phyloP scores from a whole-genome alignment of 2,888 invertebrate species.

The Ametastegia equiseti region DNA sequence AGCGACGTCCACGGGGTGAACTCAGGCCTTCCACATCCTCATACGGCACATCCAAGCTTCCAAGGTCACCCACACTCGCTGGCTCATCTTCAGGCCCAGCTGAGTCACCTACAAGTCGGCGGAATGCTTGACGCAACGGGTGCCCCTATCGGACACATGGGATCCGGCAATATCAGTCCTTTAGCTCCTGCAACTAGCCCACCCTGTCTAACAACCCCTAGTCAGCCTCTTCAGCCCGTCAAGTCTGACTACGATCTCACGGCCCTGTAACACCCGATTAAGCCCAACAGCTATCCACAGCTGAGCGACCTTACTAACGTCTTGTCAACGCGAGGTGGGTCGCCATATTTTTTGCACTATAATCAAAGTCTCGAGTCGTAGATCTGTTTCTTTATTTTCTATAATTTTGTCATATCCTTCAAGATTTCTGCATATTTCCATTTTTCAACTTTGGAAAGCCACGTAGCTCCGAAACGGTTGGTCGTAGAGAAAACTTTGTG shows the following conservation, averaged over 20 bases:
- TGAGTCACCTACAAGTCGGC: slow-evolving; percentile 72
- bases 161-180: slow-evolving; percentile 72
- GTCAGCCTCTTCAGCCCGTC: slow-evolving; percentile 79
- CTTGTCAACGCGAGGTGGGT: slow-evolving; percentile 44
- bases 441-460: too few species aligned
- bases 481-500: too few species aligned
- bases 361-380: slow-evolving; percentile 51
- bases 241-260: slow-evolving; percentile 94
- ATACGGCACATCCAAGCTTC: slow-evolving; percentile 66
- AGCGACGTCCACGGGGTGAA: slow-evolving; percentile 66
- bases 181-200: slow-evolving; percentile 72
- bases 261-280: slow-evolving; percentile 80
- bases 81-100: slow-evolving; percentile 75
- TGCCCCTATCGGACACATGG: slow-evolving; percentile 69
- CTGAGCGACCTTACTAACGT: slow-evolving; percentile 43
- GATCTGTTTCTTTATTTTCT: background rate
- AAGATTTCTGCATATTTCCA: background rate
- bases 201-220: slow-evolving; percentile 65
- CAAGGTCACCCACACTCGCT: slow-evolving; percentile 75
- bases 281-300: slow-evolving; percentile 22
- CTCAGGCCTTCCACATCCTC: slow-evolving; percentile 61
- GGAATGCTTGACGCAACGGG: slow-evolving; percentile 73
- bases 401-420: background rate
- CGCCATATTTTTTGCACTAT: slow-evolving; percentile 46
- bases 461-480: too few species aligned